A percentile compares a stretch with the other conserved stretches of the same genome.
phyloP scores from a whole-genome alignment of 2,113 vertebrate species.

The Neolamprologus kungweensis region DNA sequence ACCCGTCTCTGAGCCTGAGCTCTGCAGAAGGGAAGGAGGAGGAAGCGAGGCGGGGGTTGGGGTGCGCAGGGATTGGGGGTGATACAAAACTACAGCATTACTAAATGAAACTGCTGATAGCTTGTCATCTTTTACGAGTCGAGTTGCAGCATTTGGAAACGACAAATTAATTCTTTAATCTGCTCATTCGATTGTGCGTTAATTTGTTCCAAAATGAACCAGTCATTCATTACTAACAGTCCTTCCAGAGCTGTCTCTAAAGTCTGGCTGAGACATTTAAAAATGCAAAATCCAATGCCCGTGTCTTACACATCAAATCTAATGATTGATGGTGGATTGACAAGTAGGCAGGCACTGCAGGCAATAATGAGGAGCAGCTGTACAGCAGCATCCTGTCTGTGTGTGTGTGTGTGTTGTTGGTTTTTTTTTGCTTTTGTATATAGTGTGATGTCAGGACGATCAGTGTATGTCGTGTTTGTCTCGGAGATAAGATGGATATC shows the following conservation, averaged over 20 bases:
- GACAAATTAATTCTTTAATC: not conserved
- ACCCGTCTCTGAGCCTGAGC: not conserved
- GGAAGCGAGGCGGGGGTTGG: not conserved
- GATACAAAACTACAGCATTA: not conserved
- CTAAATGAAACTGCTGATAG: not conserved
- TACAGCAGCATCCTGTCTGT: not conserved
- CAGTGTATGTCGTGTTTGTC: conserved; percentile 22
- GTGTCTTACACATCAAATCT: not conserved
- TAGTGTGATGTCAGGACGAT: conserved; percentile 4
- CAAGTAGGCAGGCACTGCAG: not conserved
- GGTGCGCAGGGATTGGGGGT: not conserved
- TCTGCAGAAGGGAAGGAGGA: not conserved
- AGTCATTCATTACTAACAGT: not conserved
- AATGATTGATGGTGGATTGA: conserved; percentile 3
- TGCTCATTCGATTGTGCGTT: not conserved
- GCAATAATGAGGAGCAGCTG: not conserved
- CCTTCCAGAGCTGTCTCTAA: not conserved
- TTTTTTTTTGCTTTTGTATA: not conserved
- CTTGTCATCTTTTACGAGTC: not conserved
- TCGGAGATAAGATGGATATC: conserved; percentile 28
- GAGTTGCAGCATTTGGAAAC: not conserved
- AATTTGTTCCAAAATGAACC: not conserved
- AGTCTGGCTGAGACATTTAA: not conserved
- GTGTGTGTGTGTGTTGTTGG: not conserved
- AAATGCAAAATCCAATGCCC: not conserved